Percentiles rank a stretch among this genome's conserved stretches.
These are phyloP conservation scores for Callorhinus ursinus DNA, from an alignment of 2,113 vertebrate species.

Conservation along the genomic window DNA sequence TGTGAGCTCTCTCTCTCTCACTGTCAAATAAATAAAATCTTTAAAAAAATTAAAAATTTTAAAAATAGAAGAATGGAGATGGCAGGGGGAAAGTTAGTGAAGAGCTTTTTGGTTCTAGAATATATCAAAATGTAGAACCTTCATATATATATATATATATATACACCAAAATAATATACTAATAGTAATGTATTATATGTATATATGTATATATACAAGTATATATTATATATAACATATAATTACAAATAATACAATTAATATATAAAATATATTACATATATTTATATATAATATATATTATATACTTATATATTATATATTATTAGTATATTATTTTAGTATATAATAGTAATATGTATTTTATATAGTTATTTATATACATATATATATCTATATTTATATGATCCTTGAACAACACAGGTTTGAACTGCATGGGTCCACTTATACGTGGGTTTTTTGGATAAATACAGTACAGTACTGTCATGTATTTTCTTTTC, in stretches of 20 bases:
- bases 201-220: too few species aligned
- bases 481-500: neutral
- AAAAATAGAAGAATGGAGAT: neutral
- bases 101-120: neutral
- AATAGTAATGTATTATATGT: neutral
- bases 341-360: neutral
- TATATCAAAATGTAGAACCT: neutral
- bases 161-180: neutral
- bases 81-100: neutral
- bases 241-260: too few species aligned
- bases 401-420: neutral
- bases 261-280: too few species aligned
- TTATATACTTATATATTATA: neutral
- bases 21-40: too few species aligned
- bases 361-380: neutral
- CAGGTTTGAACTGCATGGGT: neutral
- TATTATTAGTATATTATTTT: neutral
- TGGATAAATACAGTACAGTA: neutral
- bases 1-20: too few species aligned
- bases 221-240: too few species aligned
- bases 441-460: neutral
- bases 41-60: too few species aligned
- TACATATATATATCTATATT: neutral
- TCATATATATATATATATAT: neutral
- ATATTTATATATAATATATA: neutral